Percentiles rank a stretch among this genome's conserved stretches.
Conservation (phyloP, 2,888 invertebrate species). For the Pimpla rufipes region DNA sequence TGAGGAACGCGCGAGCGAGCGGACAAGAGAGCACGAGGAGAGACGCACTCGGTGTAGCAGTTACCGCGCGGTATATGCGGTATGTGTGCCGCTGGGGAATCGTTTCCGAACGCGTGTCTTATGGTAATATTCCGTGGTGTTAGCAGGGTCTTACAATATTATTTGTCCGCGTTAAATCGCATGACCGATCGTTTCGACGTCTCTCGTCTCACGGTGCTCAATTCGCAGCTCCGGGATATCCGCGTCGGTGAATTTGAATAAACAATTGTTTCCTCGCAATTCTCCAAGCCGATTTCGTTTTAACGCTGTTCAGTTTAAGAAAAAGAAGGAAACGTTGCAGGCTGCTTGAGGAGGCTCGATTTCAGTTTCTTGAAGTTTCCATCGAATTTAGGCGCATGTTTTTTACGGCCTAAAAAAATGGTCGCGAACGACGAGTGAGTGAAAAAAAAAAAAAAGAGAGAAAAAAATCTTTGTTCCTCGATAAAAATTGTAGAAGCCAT, state of each 20-base stretch:
- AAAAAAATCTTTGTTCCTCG: too few species aligned
- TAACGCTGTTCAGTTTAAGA: too few species aligned
- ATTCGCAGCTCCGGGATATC: conserved; percentile 32
- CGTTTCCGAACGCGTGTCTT: conserved; percentile 78
- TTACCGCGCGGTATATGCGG: conserved; percentile 27
- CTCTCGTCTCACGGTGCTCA: conserved; percentile 67
- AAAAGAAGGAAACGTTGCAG: too few species aligned
- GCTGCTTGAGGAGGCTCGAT: too few species aligned
- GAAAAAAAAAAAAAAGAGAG: too few species aligned
- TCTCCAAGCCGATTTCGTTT: background rate
- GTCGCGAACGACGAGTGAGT: too few species aligned
- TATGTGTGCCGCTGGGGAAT: conserved; percentile 33
- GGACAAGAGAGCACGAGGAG: conserved; percentile 18
- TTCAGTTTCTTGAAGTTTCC: too few species aligned
- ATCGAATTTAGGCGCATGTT: too few species aligned
- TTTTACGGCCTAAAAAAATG: too few species aligned
- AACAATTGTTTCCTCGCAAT: background rate
- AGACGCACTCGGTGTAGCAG: conserved; percentile 12
- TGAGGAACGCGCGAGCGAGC: conserved; percentile 15
- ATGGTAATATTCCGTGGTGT: conserved; percentile 81
- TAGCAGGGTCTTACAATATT: conserved; percentile 80
- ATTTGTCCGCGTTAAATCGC: conserved; percentile 81
- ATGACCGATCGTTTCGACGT: conserved; percentile 72
- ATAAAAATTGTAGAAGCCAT: too few species aligned
- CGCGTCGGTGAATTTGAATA: background rate